Percentiles rank a stretch among this genome's conserved stretches.
Evolutionary conservation across 2,888 invertebrate genomes (phyloP).

Genomic region (Oithona nana): DNA sequence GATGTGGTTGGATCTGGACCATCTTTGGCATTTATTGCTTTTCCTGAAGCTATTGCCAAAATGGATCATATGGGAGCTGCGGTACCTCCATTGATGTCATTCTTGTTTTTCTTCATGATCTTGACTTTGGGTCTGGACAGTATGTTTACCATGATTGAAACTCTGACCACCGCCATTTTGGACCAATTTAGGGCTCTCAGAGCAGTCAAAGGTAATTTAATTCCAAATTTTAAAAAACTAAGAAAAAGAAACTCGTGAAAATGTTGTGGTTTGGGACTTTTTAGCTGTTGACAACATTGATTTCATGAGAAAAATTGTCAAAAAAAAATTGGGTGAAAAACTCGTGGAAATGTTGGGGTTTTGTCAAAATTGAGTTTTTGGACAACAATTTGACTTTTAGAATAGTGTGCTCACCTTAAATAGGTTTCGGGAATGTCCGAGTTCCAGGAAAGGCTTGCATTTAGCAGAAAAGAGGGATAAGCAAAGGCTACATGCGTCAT

Average conservation of each 20-base stretch:
- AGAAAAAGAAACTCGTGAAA: too few species aligned
- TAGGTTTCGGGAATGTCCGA: not conserved
- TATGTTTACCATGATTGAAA: constrained; percentile 7
- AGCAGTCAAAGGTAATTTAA: too few species aligned
- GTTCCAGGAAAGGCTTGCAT: constrained; percentile 1
- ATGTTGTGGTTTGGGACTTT: too few species aligned
- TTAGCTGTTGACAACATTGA: too few species aligned
- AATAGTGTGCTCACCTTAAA: too few species aligned
- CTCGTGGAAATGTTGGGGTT: too few species aligned
- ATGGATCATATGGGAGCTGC: constrained; percentile 36
- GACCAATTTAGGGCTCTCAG: constrained; percentile 3
- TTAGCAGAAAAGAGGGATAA: not conserved
- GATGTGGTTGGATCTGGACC: constrained; percentile 29
- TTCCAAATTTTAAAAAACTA: too few species aligned
- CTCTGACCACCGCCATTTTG: constrained; percentile 1
- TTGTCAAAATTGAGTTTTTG: too few species aligned
- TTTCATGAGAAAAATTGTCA: too few species aligned
- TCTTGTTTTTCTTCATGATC: constrained; percentile 57
- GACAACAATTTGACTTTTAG: too few species aligned
- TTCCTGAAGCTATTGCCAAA: constrained; percentile 54
- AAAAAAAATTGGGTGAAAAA: too few species aligned
- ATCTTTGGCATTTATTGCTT: constrained; percentile 59
- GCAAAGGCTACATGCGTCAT: constrained; percentile 10
- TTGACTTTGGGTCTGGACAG: constrained; percentile 38
- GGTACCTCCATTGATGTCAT: constrained; percentile 58